Evolutionary conservation across 2,113 vertebrate genomes (phyloP).

Genomic region (Chionodraco myersi): DNA sequence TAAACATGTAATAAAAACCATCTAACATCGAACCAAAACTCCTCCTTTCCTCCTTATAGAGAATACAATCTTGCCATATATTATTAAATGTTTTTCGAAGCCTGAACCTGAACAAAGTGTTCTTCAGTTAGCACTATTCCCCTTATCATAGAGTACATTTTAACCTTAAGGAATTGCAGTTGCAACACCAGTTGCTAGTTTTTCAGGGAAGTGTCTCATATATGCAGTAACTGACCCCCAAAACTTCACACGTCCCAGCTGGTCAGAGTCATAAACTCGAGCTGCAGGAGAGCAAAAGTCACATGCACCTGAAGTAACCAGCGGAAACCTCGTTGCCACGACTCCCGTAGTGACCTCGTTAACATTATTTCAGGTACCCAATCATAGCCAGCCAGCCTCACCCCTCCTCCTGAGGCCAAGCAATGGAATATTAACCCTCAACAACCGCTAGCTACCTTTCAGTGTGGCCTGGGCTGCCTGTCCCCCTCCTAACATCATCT

Average conservation of each 20-base stretch:
- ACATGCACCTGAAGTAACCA: too few relatives aligned
- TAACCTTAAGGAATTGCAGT: constrained; percentile 49
- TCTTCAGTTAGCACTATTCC: constrained; percentile 12
- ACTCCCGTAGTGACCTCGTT: constrained; percentile 78
- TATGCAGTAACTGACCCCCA: constrained; percentile 81
- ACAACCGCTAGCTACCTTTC: constrained; percentile 83
- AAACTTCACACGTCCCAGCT: constrained; percentile 52
- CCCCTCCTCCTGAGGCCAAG: constrained; percentile 64
- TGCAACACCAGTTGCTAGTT: constrained; percentile 68
- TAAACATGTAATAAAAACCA: constrained; percentile 66
- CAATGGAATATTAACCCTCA: constrained; percentile 67
- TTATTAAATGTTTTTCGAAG: constrained; percentile 6
- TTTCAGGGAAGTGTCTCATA: constrained; percentile 80
- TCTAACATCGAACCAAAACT: constrained; percentile 60
- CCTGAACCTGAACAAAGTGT: background rate
- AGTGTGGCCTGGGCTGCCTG: constrained; percentile 50
- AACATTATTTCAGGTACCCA: constrained; percentile 81
- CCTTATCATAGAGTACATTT: constrained; percentile 12
- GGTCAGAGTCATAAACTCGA: constrained; percentile 42
- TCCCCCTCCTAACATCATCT: constrained; percentile 23
- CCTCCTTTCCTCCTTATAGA: constrained; percentile 16
- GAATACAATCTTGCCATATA: constrained; percentile 17
- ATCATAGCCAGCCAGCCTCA: constrained; percentile 80
- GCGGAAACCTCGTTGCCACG: constrained; percentile 53
- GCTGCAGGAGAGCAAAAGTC: constrained; percentile 1